phyloP scores from a whole-genome alignment of 2,797 vertebrate genomes.

The Hippoglossus hippoglossus region DNA sequence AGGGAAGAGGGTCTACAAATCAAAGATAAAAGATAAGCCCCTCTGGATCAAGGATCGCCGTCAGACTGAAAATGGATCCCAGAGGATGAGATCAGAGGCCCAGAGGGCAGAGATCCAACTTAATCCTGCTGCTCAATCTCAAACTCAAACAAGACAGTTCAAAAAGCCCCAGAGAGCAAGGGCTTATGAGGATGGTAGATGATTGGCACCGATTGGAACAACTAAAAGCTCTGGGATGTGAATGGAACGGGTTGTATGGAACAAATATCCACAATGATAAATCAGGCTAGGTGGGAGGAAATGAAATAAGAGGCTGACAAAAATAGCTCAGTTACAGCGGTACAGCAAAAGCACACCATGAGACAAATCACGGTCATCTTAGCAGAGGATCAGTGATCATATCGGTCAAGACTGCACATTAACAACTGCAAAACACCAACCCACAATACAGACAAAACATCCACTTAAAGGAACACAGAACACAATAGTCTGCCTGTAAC shows the following conservation, averaged over 20 bases:
- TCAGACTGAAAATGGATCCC: slow-evolving; percentile 56
- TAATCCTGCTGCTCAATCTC: slow-evolving; percentile 69
- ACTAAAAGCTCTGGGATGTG: slow-evolving; percentile 49
- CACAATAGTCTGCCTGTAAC: not conserved
- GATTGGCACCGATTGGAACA: slow-evolving; percentile 51
- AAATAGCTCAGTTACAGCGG: slow-evolving; percentile 62
- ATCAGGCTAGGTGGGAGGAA: slow-evolving; percentile 55
- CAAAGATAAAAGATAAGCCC: slow-evolving; percentile 56
- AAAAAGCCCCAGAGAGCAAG: slow-evolving; percentile 39
- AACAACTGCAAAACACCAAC: slow-evolving; percentile 26
- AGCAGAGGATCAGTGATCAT: slow-evolving; percentile 35
- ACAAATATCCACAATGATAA: slow-evolving; percentile 60
- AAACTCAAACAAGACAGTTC: slow-evolving; percentile 59
- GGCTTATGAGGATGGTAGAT: slow-evolving; percentile 47
- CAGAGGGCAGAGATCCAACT: slow-evolving; percentile 48
- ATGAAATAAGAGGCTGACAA: slow-evolving; percentile 45
- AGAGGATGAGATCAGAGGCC: slow-evolving; percentile 41
- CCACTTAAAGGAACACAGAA: slow-evolving; percentile 23
- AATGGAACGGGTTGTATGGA: slow-evolving; percentile 60
- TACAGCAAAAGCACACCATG: slow-evolving; percentile 42
- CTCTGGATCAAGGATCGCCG: slow-evolving; percentile 44
- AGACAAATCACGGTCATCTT: slow-evolving; percentile 37
- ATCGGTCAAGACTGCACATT: slow-evolving; percentile 38
- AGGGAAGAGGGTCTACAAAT: slow-evolving; percentile 48
- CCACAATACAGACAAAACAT: slow-evolving; percentile 5